phyloP scores from a whole-genome alignment of 2,888 invertebrate genomes.

The Nomada fucata region DNA sequence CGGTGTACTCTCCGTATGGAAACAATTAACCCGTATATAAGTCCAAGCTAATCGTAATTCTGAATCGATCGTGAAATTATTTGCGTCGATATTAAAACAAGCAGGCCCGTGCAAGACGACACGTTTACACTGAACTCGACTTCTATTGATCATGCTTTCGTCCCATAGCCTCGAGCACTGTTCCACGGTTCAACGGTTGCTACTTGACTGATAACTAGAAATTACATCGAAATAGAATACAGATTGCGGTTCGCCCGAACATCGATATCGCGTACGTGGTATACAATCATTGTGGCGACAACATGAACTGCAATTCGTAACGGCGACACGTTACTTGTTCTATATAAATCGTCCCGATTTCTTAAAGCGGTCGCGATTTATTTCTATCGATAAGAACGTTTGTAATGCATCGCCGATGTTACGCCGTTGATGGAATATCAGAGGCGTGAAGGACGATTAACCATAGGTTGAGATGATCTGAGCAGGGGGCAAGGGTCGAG shows the following conservation, averaged over 20 bases:
- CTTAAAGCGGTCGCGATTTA: no score
- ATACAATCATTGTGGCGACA: no score
- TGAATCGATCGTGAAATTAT: conserved; percentile 47
- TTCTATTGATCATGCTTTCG: conserved; percentile 38
- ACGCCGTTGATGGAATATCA: neutral
- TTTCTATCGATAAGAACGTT: no score
- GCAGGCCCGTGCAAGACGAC: neutral
- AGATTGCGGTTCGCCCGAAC: conserved; percentile 8
- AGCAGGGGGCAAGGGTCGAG: conserved; percentile 5
- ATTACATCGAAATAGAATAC: conserved; percentile 23
- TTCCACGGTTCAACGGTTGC: conserved; percentile 19
- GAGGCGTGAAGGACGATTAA: conserved; percentile 12
- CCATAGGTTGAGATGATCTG: neutral
- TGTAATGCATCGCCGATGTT: no score
- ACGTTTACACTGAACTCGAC: conserved; percentile 39
- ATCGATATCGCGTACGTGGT: neutral
- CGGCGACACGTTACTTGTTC: no score
- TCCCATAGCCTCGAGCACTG: conserved; percentile 24
- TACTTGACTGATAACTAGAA: conserved; percentile 42
- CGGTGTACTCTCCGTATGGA: conserved; percentile 1
- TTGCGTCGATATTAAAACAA: conserved; percentile 37
- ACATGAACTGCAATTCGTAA: no score
- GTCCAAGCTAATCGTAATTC: neutral
- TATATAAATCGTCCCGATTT: no score
- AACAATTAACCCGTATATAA: conserved; percentile 29